Evolutionary conservation across 2,113 vertebrate genomes (phyloP), one percentile per base, ranked within the genome.

Genomic region (Vidua chalybeata): DNA sequence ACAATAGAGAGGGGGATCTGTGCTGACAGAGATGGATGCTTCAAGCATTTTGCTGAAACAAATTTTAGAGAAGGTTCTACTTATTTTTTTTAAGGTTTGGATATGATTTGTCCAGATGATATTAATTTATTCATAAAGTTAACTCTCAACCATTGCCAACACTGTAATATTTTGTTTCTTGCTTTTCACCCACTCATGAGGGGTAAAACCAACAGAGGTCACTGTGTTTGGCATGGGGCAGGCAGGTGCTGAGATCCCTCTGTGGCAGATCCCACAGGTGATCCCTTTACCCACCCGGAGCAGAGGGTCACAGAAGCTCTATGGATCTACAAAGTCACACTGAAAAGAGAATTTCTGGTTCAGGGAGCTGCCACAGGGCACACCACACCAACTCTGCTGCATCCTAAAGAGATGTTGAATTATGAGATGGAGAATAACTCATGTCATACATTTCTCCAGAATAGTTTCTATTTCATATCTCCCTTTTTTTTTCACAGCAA

Each of bases 1-100:
- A 91, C 90, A 93, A 94, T 69, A 62, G 49, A 92, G 76, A 88
- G 75, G 78, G 51, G 73, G 76, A 90, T 87, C 80, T 92, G 61
- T 89, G 66, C 84, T 82, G 77, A 84, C 49, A 84, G 71, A 68
- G 45, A 81, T 15, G 15, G 22, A 35, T 67, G 21, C 41, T 79
- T 68, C 52, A 61, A 85, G 51, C 11, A 30, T 79, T 82, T 79
- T n/a, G 26, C n/a, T 56, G 35, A 68, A 84, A 87, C 2, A 64
- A 64, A 45, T 63, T 75, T 85, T 64, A 78, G 10, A 74, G 54
- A 55, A 69, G 13, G 8, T 75, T 87, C 18, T 41, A 16, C 11
- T 10, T 33, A 7, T 9, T 62, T 54, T 63, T 63, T 49, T 21
- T 2, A 33, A 85, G 19, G 4, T 37, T 54, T 61, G 51, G 11